Percentiles rank a stretch among this genome's conserved stretches.
Conservation (phyloP, 1,140 invertebrate genomes). For the Argopecten irradians region DNA sequence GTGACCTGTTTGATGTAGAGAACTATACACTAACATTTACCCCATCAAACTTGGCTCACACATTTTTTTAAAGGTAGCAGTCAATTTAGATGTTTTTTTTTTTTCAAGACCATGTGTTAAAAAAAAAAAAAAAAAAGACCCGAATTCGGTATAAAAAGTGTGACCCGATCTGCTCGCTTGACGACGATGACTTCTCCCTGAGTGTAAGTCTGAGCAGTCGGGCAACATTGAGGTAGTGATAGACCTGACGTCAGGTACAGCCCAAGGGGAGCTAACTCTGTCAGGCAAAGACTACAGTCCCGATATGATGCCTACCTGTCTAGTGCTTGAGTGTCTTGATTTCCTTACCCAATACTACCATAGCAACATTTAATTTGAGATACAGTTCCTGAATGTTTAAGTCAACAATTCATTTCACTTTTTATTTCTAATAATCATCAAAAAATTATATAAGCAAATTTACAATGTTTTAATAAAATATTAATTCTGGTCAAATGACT, state of each 20-base stretch:
- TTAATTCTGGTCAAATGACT: no score
- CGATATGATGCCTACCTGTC: no score
- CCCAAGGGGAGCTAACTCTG: neutral
- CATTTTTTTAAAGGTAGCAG: neutral
- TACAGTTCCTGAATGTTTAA: no score
- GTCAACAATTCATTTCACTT: no score
- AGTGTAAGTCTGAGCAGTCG: neutral
- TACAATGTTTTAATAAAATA: no score
- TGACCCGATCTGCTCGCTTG: conserved; percentile 10
- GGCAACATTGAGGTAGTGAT: neutral
- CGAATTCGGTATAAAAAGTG: conserved; percentile 9
- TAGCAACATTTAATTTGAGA: no score
- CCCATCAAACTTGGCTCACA: neutral
- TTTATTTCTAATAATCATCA: no score
- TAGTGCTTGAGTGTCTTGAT: no score
- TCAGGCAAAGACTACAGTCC: neutral
- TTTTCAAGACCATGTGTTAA: neutral
- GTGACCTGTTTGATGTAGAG: neutral
- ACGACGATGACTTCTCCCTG: conserved; percentile 13
- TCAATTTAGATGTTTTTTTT: neutral
- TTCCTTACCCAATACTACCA: no score
- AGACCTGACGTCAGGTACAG: neutral
- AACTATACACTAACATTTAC: neutral
- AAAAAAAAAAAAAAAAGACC: conserved; percentile 1
- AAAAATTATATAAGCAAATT: no score